Evolutionary conservation across 2,113 vertebrate genomes (phyloP), one percentile per base, ranked within the genome.

Genomic region (Orthochromis indermauri): DNA sequence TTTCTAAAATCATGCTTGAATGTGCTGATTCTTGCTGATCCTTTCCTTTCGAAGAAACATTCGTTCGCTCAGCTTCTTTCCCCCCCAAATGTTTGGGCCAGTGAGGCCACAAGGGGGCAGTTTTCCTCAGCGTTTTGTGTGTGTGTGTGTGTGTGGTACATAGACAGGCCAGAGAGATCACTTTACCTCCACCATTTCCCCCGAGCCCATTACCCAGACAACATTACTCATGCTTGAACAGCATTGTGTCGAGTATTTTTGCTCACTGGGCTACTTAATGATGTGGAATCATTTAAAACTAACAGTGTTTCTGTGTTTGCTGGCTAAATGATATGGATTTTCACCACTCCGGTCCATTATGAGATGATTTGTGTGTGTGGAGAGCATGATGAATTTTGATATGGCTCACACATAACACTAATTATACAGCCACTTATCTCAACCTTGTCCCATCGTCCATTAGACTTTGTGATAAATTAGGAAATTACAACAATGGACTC

Each of bases 101-200:
- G 28, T 66, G 83, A 78, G 78, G 85, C 96, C 95, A 96, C 96
- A 90, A 96, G 96, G 90, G 95, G 96, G 96, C 95, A 94, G 88
- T 55, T 94, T 94, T 59, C 90, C 85, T 93, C 89, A 91, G 83
- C n/a, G 6, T 78, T 76, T 5, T 45, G 57, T 57, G 13, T 31
- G 26, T 66, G 10, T n/a, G 61, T 33, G 28, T 55, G 35, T 89
- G 80, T 88, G 85, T 83, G 87, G 45, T 90, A 73, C 83, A 83
- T 54, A 86, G 57, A 40, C 73, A 87, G 88, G 88, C 82, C 59
- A 85, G 92, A 83, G 13, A 51, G 85, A 93, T 94, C 93, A 90
- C 81, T 89, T 93, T 91, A 90, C 89, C 86, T 61, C 83, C 81
- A 37, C 59, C 28, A n/a, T 88, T 86, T 83, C 91, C 88, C 73